A percentile compares a stretch with the other conserved stretches of the same genome.
phyloP scores from a whole-genome alignment of 1,140 invertebrate genomes.

The Papilio xuthus region DNA sequence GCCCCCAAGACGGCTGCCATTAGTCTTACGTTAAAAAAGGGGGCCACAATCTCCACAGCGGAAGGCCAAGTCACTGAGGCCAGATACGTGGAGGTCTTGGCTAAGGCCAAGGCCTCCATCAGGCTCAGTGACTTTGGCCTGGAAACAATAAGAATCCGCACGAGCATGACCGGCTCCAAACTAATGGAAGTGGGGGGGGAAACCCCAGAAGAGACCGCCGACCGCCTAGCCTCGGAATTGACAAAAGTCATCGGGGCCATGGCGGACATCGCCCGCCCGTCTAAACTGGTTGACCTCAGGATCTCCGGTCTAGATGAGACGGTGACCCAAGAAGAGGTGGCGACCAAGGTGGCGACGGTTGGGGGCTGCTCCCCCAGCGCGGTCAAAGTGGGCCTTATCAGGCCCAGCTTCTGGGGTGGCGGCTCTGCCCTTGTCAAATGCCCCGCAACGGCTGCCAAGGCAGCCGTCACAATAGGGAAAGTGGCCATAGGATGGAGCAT shows the following conservation, averaged over 20 bases:
- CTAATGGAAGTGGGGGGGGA: neutral
- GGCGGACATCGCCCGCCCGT: neutral
- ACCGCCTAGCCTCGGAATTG: neutral
- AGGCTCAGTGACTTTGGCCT: neutral
- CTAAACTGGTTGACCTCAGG: no score
- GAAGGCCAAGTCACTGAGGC: neutral
- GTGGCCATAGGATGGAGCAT: no score
- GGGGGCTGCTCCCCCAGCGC: neutral
- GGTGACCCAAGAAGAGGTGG: no score
- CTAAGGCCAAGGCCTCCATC: neutral
- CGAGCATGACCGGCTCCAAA: neutral
- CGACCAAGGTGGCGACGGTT: no score
- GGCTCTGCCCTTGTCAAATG: no score
- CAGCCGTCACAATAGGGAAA: no score
- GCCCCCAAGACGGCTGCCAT: neutral
- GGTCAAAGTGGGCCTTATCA: neutral
- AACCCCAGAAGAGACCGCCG: neutral
- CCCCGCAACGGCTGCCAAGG: no score
- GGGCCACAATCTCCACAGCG: neutral
- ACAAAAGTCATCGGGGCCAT: neutral
- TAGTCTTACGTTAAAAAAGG: neutral
- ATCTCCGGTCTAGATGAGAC: no score
- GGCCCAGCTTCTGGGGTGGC: no score
- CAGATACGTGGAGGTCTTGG: neutral
- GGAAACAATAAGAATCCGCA: neutral